Evolutionary conservation across 2,888 invertebrate species (phyloP).

Genomic region (Plutella xylostella): DNA sequence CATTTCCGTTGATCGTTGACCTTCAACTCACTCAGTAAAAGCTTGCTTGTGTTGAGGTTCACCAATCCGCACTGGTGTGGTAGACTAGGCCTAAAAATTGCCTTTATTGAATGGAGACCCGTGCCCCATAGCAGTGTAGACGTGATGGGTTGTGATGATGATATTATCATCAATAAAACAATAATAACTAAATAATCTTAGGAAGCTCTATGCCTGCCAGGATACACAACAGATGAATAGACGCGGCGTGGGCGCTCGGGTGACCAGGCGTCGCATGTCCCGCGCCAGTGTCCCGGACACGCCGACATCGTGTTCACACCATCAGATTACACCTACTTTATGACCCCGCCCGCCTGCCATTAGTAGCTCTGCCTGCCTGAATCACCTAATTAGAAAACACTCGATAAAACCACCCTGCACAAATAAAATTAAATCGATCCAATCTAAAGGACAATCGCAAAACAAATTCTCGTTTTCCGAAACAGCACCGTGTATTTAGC

Average conservation of each 20-base stretch:
- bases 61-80: too few relatives aligned
- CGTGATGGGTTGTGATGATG: too few relatives aligned
- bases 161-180: too few relatives aligned
- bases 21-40: too few relatives aligned
- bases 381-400: slow-evolving; percentile 10
- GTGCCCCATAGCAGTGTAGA: too few relatives aligned
- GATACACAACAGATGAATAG: too few relatives aligned
- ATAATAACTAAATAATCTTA: too few relatives aligned
- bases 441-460: background rate
- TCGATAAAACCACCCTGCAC: background rate
- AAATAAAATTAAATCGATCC: background rate
- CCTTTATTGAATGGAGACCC: too few relatives aligned
- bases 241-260: slow-evolving; percentile 50
- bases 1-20: too few relatives aligned
- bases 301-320: slow-evolving; percentile 59
- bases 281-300: slow-evolving; percentile 49
- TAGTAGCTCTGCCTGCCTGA: slow-evolving; percentile 37
- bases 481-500: background rate
- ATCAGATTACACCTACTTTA: slow-evolving; percentile 61
- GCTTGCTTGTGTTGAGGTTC: too few relatives aligned
- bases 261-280: slow-evolving; percentile 65
- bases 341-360: slow-evolving; percentile 49
- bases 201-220: too few relatives aligned
- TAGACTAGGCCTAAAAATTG: too few relatives aligned
- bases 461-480: background rate